Evolutionary conservation across 2,888 invertebrate species (phyloP).

Genomic region (Ptychoptera contaminata): DNA sequence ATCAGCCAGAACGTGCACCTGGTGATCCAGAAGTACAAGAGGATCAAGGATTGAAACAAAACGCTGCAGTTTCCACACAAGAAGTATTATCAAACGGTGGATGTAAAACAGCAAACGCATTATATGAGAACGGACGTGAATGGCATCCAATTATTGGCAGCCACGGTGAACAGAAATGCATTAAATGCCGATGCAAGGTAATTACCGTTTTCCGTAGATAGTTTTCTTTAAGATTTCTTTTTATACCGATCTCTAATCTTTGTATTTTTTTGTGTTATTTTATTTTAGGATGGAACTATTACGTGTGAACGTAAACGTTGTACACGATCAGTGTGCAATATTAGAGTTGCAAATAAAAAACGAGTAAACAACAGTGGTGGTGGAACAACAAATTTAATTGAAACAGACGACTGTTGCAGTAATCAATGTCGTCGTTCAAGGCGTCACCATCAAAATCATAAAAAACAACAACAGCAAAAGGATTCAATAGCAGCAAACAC

Average conservation of each 20-base stretch:
- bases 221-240: constrained; percentile 5
- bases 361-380: constrained; percentile 21
- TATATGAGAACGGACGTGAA: constrained; percentile 52
- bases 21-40: constrained; percentile 23
- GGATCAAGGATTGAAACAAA: constrained; percentile 24
- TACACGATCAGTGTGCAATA: constrained; percentile 53
- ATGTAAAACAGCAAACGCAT: constrained; percentile 52
- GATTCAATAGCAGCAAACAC: constrained; percentile 8
- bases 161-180: constrained; percentile 76
- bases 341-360: constrained; percentile 34
- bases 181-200: constrained; percentile 84
- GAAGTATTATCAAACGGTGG: constrained; percentile 66
- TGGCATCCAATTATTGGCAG: constrained; percentile 82
- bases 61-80: constrained; percentile 33
- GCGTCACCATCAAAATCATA: constrained; percentile 24
- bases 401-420: constrained; percentile 28
- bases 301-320: constrained; percentile 70
- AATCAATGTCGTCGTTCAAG: constrained; percentile 26
- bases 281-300: constrained; percentile 58
- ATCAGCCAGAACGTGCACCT: neutral
- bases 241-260: constrained; percentile 4
- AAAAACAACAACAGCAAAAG: constrained; percentile 20
- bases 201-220: constrained; percentile 15
- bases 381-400: constrained; percentile 32
- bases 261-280: constrained; percentile 10